Evolutionary conservation across 2,797 vertebrate species (phyloP).

Genomic region (Neopelma chrysocephalum): DNA sequence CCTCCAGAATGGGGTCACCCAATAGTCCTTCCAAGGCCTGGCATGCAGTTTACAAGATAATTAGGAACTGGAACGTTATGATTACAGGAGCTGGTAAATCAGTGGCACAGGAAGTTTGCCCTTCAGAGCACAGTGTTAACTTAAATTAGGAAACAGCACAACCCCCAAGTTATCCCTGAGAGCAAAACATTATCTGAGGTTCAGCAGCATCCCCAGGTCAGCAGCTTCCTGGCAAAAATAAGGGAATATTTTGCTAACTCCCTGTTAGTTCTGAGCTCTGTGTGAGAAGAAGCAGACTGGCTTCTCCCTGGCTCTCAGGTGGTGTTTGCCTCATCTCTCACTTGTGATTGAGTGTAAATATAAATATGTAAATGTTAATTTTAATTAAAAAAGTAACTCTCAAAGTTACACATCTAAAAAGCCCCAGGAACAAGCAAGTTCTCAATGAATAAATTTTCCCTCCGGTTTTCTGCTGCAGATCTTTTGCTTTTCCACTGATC

Average conservation of each 20-base stretch:
- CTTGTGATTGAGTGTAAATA: rapidly evolving
- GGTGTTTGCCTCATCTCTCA: neutral
- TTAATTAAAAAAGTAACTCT: neutral
- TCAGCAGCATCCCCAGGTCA: neutral
- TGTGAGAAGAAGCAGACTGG: neutral
- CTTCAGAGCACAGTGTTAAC: neutral
- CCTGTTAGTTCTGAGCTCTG: neutral
- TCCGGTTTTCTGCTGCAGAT: neutral
- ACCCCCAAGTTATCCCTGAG: neutral
- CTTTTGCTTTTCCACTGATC: neutral
- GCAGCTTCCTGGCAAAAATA: neutral
- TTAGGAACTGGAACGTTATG: slow-evolving; percentile 8
- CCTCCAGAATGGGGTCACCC: slow-evolving; percentile 49
- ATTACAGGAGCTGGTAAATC: neutral
- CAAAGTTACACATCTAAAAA: neutral
- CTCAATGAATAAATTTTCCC: neutral
- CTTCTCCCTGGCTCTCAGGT: neutral
- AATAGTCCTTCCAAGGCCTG: neutral
- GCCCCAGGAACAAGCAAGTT: neutral
- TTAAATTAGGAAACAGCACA: neutral
- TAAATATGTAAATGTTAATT: neutral
- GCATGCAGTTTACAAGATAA: slow-evolving; percentile 34
- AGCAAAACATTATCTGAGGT: neutral
- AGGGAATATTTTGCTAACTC: neutral
- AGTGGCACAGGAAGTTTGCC: slow-evolving; percentile 10